A percentile compares a stretch with the other conserved stretches of the same genome.
phyloP scores from a whole-genome alignment of 1,140 invertebrate species.

The Drosophila miranda region DNA sequence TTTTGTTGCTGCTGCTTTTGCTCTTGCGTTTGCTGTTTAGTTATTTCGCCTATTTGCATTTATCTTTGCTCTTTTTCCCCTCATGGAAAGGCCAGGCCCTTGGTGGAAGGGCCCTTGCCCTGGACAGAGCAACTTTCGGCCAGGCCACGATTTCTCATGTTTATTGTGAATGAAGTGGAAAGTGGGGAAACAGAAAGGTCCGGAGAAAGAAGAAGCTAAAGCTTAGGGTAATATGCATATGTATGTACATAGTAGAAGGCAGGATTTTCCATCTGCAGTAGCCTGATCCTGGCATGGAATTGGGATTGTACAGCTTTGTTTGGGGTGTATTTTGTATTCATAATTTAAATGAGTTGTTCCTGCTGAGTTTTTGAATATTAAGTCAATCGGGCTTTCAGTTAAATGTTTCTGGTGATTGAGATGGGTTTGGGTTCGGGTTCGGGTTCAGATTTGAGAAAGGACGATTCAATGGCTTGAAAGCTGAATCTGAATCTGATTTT shows the following conservation, averaged over 20 bases:
- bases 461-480: slow-evolving; percentile 15
- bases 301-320: neutral
- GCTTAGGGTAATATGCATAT: slow-evolving; percentile 40
- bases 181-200: slow-evolving; percentile 17
- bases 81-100: too few species aligned
- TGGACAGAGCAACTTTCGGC: slow-evolving; percentile 24
- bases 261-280: slow-evolving; percentile 25
- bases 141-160: slow-evolving; percentile 39
- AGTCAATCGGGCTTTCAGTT: neutral
- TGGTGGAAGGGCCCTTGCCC: neutral
- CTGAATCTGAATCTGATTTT: slow-evolving; percentile 31
- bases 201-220: neutral
- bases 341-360: slow-evolving; percentile 41
- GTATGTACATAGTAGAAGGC: slow-evolving; percentile 8
- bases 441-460: neutral
- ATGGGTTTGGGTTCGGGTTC: too few species aligned
- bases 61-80: slow-evolving; percentile 24
- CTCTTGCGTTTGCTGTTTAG: slow-evolving; percentile 45
- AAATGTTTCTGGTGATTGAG: neutral
- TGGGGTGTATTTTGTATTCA: slow-evolving; percentile 23
- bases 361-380: slow-evolving; percentile 3
- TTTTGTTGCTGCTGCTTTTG: slow-evolving; percentile 31
- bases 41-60: slow-evolving; percentile 69
- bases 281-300: slow-evolving; percentile 13
- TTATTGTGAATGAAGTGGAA: slow-evolving; percentile 21